Percentiles rank a stretch among this genome's conserved stretches.
Evolutionary conservation across 2,888 invertebrate species (phyloP).

Genomic region (Tipula confusa): DNA sequence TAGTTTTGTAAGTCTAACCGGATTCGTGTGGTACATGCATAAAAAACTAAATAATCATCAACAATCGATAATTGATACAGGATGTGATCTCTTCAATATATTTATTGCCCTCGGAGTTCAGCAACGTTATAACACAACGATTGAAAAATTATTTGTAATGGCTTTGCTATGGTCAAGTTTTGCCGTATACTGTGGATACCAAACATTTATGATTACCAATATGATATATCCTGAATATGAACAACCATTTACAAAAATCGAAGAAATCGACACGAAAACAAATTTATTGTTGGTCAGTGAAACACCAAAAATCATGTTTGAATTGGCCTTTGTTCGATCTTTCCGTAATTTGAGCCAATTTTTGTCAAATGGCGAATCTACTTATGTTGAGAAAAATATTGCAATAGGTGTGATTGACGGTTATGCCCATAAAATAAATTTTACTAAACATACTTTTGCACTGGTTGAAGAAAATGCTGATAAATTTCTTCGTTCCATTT

Average conservation of each 20-base stretch:
- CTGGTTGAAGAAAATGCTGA: neutral
- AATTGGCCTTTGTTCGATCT: too few relatives aligned
- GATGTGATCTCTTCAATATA: neutral
- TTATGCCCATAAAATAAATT: too few relatives aligned
- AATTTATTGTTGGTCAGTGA: neutral
- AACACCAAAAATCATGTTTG: too few relatives aligned
- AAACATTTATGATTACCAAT: conserved; percentile 3
- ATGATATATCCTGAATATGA: neutral
- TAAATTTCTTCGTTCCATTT: neutral
- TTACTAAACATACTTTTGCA: neutral
- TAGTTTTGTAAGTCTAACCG: neutral
- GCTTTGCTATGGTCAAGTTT: neutral
- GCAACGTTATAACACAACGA: neutral
- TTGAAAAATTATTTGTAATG: neutral
- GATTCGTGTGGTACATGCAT: neutral
- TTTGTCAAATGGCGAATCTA: too few relatives aligned
- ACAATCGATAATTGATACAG: neutral
- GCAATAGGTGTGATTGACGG: too few relatives aligned
- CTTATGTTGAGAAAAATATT: neutral
- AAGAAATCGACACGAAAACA: neutral
- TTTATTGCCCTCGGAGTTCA: neutral
- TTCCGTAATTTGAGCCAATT: neutral
- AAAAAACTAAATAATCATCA: neutral
- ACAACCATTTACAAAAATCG: neutral
- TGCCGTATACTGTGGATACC: neutral